Evolutionary conservation across 2,888 invertebrate species (phyloP).

Genomic region (Venusia cambrica): DNA sequence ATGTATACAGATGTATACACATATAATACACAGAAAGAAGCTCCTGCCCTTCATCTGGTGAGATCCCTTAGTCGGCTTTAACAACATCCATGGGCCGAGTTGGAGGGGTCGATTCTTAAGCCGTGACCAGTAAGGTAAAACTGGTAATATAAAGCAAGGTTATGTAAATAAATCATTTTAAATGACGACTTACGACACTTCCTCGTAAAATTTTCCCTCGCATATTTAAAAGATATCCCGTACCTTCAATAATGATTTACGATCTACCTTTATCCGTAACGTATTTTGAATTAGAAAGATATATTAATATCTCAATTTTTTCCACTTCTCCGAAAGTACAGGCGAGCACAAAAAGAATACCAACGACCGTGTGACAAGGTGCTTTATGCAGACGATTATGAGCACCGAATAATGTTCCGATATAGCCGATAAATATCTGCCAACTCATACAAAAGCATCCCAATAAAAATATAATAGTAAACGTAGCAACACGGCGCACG

Average conservation of each 20-base stretch:
- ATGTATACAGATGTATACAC: too few species aligned
- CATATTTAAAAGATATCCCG: constrained; percentile 65
- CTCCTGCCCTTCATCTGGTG: too few species aligned
- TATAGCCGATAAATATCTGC: constrained; percentile 81
- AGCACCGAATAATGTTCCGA: constrained; percentile 78
- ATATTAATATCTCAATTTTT: constrained; percentile 81
- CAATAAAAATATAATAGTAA: constrained; percentile 81
- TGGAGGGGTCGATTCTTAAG: too few species aligned
- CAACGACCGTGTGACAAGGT: constrained; percentile 81
- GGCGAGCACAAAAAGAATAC: constrained; percentile 74
- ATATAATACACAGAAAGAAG: too few species aligned
- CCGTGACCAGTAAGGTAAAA: too few species aligned
- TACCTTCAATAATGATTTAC: constrained; percentile 73
- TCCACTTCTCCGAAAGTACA: constrained; percentile 77
- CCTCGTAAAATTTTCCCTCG: constrained; percentile 68
- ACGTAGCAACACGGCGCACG: constrained; percentile 73
- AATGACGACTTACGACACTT: constrained; percentile 58
- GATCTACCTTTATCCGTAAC: constrained; percentile 74
- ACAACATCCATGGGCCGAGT: too few species aligned
- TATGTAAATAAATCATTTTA: too few species aligned
- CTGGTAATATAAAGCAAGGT: too few species aligned
- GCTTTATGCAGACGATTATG: constrained; percentile 80
- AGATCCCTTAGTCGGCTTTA: too few species aligned
- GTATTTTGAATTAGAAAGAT: constrained; percentile 81
- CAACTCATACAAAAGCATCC: constrained; percentile 80